A percentile compares a stretch with the other conserved stretches of the same genome.
Evolutionary conservation across 2,113 vertebrate species (phyloP).

Genomic region (Cathartes aura): DNA sequence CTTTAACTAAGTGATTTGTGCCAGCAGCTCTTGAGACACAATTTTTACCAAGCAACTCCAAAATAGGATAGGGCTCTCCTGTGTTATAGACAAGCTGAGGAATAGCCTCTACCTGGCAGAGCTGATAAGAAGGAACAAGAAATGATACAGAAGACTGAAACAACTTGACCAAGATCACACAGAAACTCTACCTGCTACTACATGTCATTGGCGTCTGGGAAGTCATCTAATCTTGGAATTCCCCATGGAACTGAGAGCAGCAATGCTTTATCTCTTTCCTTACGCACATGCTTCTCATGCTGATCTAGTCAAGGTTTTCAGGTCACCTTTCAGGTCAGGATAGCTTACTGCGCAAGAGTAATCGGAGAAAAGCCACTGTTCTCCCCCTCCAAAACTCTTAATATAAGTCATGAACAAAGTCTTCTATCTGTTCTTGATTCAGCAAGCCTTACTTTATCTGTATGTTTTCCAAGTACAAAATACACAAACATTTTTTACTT

Average conservation of each 20-base stretch:
- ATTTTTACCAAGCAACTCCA: background rate
- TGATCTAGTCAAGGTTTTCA: background rate
- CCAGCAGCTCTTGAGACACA: background rate
- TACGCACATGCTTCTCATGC: background rate
- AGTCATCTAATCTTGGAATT: background rate
- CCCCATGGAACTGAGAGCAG: background rate
- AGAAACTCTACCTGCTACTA: background rate
- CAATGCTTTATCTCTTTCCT: background rate
- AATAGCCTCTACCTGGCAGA: background rate
- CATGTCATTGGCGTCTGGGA: background rate
- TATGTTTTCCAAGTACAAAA: background rate
- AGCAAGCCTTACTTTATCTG: background rate
- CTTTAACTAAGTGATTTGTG: background rate
- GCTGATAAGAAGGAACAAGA: background rate
- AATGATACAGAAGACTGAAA: background rate
- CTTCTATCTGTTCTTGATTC: background rate
- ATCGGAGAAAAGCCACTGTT: background rate
- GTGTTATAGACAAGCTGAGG: background rate
- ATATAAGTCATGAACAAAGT: background rate
- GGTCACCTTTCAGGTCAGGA: background rate
- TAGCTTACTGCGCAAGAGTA: background rate
- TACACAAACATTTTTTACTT: background rate
- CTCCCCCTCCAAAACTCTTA: background rate
- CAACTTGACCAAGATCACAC: background rate
- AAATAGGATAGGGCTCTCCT: background rate